phyloP scores from a whole-genome alignment of 2,797 vertebrate genomes.

The Dipus sagitta region DNA sequence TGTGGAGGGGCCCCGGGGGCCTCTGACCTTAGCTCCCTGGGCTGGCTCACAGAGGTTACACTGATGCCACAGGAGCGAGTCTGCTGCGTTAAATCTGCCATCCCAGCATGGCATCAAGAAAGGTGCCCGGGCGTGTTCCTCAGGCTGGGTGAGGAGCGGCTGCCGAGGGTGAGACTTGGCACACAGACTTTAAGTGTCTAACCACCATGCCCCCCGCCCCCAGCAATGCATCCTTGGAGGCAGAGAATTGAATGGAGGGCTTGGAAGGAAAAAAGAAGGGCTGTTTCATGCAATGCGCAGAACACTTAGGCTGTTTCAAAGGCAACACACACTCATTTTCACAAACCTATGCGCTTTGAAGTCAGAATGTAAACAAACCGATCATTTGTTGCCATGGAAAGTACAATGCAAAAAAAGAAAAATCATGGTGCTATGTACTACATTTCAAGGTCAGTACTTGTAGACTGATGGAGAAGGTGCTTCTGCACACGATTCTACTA shows the following conservation, averaged over 20 bases:
- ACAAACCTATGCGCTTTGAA: not conserved
- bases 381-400: not conserved
- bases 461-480: not conserved
- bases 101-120: slow-evolving; percentile 65
- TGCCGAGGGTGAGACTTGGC: slow-evolving; percentile 63
- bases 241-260: not conserved
- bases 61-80: slow-evolving; percentile 80
- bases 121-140: slow-evolving; percentile 74
- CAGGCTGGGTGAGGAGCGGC: slow-evolving; percentile 71
- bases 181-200: slow-evolving; percentile 73
- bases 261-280: slow-evolving; percentile 55
- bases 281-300: not conserved
- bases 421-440: too few species aligned
- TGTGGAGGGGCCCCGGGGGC: slow-evolving; percentile 84
- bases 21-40: slow-evolving; percentile 81
- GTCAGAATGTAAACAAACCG: not conserved
- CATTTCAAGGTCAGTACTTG: not conserved
- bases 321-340: not conserved
- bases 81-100: slow-evolving; percentile 72
- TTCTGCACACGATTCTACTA: accelerated
- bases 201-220: slow-evolving; percentile 70
- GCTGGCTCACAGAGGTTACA: slow-evolving; percentile 81
- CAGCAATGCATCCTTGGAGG: slow-evolving; percentile 48
- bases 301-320: not conserved
- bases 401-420: not conserved